Base-by-base conservation (phyloP, 2,113 vertebrate species). In the Pantherophis guttatus region DNA sequence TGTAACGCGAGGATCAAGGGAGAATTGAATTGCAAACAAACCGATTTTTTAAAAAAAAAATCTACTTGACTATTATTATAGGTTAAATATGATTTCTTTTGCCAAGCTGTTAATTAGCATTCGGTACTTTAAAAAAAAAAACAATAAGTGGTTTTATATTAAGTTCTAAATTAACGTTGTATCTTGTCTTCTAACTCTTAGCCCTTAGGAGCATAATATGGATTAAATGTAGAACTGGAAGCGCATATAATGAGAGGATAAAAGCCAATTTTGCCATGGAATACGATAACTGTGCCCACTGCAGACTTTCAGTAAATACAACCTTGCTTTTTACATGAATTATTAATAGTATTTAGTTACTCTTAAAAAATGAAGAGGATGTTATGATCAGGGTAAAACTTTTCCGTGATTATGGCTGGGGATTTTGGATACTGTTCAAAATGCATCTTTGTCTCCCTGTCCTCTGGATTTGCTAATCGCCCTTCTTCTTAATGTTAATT, bases 11-110 rank as follows among this genome's bases (percentile, higher is more conserved):
- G 95, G 95, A 97, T 91, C 90, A 92, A 3, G 92, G 15, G 53
- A 93, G 95, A 95, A 96, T 95, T 96, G 95, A 94, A 96, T 96
- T 94, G 90, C 89, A 95, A 95, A 94, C 81, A 94, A 91, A 94
- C 92, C 91, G 92, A 94, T 95, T 54, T 44, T 44, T 44, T 44
- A 44, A 44, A 93, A 50, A 93, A 50, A 96, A 70, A 55, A 95
- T 33, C 21, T 39, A 90, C 93, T 94, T 94, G 90, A 52, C 39
- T 91, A 54, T 91, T 86, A 8, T 91, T 91, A 91, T 94, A 97
- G 95, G 94, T 97, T 97, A 96, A 94, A 96, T 96, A 65, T 87
- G 48, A 97, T 54, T 29, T 26, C 26, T 91, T 91, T 96, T 81
- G 44, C 55, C 92, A 89, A 91, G 94, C 33, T 15, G 93, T 85